Base-by-base conservation (phyloP, 2,888 invertebrate genomes). In the Gryllus longicercus region DNA sequence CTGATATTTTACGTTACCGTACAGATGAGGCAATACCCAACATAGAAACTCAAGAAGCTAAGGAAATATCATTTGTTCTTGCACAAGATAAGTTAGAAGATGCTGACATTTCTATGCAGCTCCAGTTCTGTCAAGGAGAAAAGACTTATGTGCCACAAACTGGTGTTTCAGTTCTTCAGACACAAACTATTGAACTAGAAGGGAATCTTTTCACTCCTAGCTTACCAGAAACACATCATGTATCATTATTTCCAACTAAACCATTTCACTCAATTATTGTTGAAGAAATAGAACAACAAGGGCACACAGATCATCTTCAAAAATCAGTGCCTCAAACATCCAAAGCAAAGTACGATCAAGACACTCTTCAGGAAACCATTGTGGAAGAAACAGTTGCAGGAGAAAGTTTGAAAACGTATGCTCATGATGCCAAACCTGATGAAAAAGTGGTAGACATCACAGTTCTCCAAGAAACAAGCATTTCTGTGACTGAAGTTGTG, bases 181-280 rank as follows among this genome's bases (percentile, higher is more conserved):
- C 90, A 0, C 90, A 92, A 84, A 86, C 88, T 0, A 88, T 91
- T 63, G 94, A 95, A 86, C 90, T 89, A 82, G 95, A 94, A 87
- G 89, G 88, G 50, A 86, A 88, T 51, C 87, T 94, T 23, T 84
- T 85, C 49, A 82, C 88, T n/a, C 88, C 88, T 81, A 89, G 90
- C 82, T 84, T 89, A 79, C 90, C 90, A 4, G 90, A 90, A 83
- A 86, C 87, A 76, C 89, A 90, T 82, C 88, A 86, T 84, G 88
- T 89, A 10, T 90, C 90, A 86, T 81, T 86, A 49, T 86, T 88
- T 11, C 87, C 89, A 10, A 86, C 88, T 3, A 88, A 88, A 83
- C 86, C 89, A 2, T 85, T 92, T 1, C 87, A 90, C 75, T 90
- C 91, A 1, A 87, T 90, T 77, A 86, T 90, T 82, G 88, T 89